Evolutionary conservation across 2,888 invertebrate species (phyloP), one percentile per base, ranked within the genome.

Genomic region (Aricia artaxerxes): DNA sequence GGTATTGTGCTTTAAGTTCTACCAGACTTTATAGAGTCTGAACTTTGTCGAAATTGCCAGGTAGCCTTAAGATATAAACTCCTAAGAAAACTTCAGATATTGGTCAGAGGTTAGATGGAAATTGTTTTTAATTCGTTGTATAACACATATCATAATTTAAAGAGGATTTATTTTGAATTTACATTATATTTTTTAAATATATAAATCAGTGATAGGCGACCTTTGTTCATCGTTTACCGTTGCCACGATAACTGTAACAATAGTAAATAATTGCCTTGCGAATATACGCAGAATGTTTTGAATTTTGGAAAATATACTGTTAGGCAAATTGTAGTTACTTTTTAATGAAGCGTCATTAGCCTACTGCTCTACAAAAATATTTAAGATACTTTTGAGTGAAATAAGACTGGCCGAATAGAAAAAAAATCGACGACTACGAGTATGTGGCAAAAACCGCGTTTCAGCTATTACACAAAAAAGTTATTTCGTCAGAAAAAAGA

Each of bases 341-440:
- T 64, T 31, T 64, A 64, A 61, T 61, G 24, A 61, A 61, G n/a
- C 61, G 9, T 61, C 24, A 64, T 64, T 64, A 64, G 64, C 64
- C 64, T 64, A 64, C 64, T 64, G 1, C n/a, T 64, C 64, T 11
- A 64, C 31, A 64, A 31, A 64, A 64, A 61, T 24, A 9, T 24
- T 31, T 9, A 1, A 64, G 1, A 64, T 64, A 31, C 24, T 64
- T 64, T 9, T 7, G 7, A 61, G 64, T 31, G 9, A 1, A 64
- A 31, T 31, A 4, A 7, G 11, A 31, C 24, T 64, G 64, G 64
- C 31, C 4, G 24, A 61, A n/a, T 64, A 64, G 31, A 64, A 64
- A 13, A 35, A 69, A 69, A 69, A 69, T 4, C 9, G 16, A 16
- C 38, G 64, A 64, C 3, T 31, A 69, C 69, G 69, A 69, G 1